Evolutionary conservation across 2,888 invertebrate genomes (phyloP), one percentile per base, ranked within the genome.

Genomic region (Euzetes globulus): DNA sequence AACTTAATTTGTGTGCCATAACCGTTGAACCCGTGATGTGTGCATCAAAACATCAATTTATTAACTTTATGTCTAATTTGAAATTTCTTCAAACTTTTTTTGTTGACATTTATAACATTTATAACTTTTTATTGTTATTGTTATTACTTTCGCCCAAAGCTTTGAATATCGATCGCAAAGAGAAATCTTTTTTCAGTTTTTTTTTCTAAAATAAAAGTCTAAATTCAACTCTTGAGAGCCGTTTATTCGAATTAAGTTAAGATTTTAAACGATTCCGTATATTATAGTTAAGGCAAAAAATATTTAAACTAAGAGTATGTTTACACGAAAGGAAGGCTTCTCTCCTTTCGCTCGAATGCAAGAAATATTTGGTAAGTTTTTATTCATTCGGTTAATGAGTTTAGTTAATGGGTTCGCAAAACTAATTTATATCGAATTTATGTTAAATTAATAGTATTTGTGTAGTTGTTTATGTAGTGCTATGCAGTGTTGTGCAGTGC

Each of bases 81-180:
- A 19, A n/a, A 41, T 13, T 33, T 63, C 33, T 13, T 17, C 4
- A 63, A 27, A 37, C 29, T 11, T 33, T 27, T 27, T 63, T 63
- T 63, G 63, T 63, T 63, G 63, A 63, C 63, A 63, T 52, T 52
- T 52, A 52, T 19, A 19, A 52, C 19, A 19, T 47, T 19, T 22
- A 19, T 22, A 52, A 22, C 19, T 52, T 63, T 63, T 63, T 63
- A 63, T 63, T 63, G 25, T 33, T 33, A 63, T 63, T 63, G 63
- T 63, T 63, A 63, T 63, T 63, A 33, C 63, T 27, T 63, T 55
- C 33, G 63, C 63, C 63, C 37, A 22, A 33, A 63, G 63, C 27
- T 63, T 63, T 63, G 33, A 63, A 63, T 63, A 63, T 63, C 33
- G 33, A 63, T 33, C 63, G 15, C 1, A 60, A 60, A 27, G 9